Evolutionary conservation across 1,140 invertebrate species (phyloP).

Genomic region (Heliconius melpomene): DNA sequence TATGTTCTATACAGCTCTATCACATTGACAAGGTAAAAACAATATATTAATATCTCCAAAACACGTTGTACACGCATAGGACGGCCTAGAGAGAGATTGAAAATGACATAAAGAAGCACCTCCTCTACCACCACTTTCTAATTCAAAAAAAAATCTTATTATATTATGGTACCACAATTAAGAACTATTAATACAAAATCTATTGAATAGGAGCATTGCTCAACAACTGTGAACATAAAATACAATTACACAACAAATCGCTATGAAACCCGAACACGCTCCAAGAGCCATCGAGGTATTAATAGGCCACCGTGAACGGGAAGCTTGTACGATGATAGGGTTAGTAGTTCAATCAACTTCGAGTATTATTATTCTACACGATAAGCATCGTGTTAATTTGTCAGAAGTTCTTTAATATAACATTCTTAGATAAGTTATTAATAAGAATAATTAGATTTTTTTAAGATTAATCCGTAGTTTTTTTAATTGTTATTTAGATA

Average conservation of each 20-base stretch:
- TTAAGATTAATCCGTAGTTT: background rate
- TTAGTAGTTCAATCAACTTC: conserved; percentile 27
- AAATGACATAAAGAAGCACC: background rate
- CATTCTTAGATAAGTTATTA: background rate
- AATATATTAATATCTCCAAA: too few relatives aligned
- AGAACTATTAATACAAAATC: conserved; percentile 17
- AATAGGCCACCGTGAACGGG: conserved; percentile 48
- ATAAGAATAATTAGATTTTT: background rate
- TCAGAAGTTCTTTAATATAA: background rate
- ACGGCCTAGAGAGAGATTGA: too few relatives aligned
- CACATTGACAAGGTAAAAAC: too few relatives aligned
- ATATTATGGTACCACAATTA: background rate
- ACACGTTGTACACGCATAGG: too few relatives aligned
- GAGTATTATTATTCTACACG: conserved; percentile 16
- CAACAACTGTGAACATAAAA: conserved; percentile 51
- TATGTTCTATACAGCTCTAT: background rate
- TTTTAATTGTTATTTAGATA: background rate
- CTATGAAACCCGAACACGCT: conserved; percentile 47
- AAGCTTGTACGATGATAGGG: conserved; percentile 42
- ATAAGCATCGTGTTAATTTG: background rate
- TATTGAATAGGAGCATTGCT: conserved; percentile 44
- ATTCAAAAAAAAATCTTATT: background rate
- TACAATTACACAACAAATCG: conserved; percentile 55
- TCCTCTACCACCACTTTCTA: background rate
- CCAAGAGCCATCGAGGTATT: conserved; percentile 50